Conservation (phyloP, 1,140 invertebrate species). For the Drosophila repleta region DNA sequence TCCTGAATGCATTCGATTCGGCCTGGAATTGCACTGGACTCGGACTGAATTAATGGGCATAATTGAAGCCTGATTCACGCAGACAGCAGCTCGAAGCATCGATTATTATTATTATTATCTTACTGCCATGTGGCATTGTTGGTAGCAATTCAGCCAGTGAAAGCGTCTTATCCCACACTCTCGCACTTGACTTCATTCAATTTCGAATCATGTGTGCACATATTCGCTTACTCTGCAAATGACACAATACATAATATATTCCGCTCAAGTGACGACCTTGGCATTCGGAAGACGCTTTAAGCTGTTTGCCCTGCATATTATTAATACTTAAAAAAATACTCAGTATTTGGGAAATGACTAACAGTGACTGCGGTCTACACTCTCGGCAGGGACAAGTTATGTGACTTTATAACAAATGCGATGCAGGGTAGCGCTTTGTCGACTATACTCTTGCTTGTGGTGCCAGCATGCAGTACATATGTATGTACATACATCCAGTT, state of each 20-base stretch:
- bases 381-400: neutral
- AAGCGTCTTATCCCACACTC: neutral
- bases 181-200: conserved; percentile 34
- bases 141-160: neutral
- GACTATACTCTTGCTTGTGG: neutral
- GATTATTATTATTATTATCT: conserved; percentile 66
- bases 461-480: conserved; percentile 7
- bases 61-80: conserved; percentile 48
- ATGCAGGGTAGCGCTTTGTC: neutral
- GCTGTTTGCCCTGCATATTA: conserved; percentile 26
- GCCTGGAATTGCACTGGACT: conserved; percentile 42
- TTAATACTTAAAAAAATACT: conserved; percentile 30
- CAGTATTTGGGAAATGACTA: neutral
- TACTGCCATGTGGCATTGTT: conserved; percentile 7
- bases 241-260: conserved; percentile 32
- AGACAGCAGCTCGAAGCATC: conserved; percentile 29
- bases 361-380: neutral
- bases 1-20: conserved; percentile 26
- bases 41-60: conserved; percentile 17
- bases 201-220: conserved; percentile 37
- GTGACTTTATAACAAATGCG: too few relatives aligned
- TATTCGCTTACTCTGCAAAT: conserved; percentile 16
- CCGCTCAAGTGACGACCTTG: conserved; percentile 7
- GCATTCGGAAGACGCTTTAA: conserved; percentile 29
- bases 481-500: conserved; percentile 27